phyloP scores from a whole-genome alignment of 2,113 vertebrate species.

The Dromaius novaehollandiae region DNA sequence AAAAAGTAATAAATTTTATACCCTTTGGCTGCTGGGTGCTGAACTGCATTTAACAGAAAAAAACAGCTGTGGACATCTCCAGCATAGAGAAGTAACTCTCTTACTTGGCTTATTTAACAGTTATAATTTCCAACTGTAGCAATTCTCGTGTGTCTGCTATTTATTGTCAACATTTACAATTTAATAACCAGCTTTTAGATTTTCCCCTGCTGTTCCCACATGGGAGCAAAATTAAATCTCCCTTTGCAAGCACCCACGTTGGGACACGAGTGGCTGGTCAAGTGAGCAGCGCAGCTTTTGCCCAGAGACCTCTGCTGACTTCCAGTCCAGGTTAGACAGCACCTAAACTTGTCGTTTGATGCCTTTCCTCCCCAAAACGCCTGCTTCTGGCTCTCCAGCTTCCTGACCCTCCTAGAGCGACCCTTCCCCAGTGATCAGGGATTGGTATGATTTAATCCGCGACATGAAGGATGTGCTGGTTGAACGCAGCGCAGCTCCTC shows the following conservation, averaged over 20 bases:
- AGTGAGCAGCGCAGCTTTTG: not conserved
- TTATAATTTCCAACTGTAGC: too few species aligned
- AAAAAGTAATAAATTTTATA: not conserved
- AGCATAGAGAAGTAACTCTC: not conserved
- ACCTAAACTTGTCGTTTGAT: accelerated
- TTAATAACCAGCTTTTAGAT: not conserved
- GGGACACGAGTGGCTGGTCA: accelerated
- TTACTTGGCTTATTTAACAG: not conserved
- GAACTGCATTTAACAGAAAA: not conserved
- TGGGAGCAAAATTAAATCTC: not conserved
- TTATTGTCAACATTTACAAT: not conserved
- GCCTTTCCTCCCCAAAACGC: not conserved
- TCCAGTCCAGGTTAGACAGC: accelerated
- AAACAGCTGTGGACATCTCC: not conserved
- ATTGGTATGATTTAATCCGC: not conserved
- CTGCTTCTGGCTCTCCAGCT: not conserved
- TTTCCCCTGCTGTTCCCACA: not conserved
- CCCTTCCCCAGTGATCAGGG: accelerated
- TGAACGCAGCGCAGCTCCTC: not conserved
- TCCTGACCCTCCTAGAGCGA: not conserved
- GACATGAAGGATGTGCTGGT: not conserved
- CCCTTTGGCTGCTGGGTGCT: not conserved
- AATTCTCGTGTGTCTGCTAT: not conserved
- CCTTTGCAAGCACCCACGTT: not conserved
- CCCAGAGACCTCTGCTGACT: accelerated